phyloP scores from a whole-genome alignment of 2,888 invertebrate genomes.

The Lucinisca nassula region DNA sequence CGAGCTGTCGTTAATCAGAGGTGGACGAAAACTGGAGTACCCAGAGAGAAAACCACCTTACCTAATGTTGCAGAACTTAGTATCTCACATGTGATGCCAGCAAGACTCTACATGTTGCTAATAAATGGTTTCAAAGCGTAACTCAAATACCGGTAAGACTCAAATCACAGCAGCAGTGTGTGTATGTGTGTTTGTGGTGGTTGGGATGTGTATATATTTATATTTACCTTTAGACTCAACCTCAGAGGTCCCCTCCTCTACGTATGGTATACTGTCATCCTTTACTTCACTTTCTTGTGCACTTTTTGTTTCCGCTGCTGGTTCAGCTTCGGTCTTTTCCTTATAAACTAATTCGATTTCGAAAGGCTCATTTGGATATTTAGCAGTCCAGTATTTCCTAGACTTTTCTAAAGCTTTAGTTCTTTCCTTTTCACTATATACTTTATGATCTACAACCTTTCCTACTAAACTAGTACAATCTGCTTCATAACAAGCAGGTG shows the following conservation, averaged over 20 bases:
- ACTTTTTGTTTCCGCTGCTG: background rate
- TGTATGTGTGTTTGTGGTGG: no score
- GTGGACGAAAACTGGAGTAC: no score
- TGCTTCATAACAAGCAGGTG: slow-evolving; percentile 84
- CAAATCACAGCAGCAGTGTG: no score
- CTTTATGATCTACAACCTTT: slow-evolving; percentile 87
- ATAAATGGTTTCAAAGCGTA: no score
- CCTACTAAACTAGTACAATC: slow-evolving; percentile 83
- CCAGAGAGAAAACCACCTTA: no score
- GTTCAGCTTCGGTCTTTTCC: slow-evolving; percentile 31
- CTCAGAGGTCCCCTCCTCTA: background rate
- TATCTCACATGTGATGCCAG: no score
- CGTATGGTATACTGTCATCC: slow-evolving; percentile 3
- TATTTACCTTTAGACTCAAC: background rate
- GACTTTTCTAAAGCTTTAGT: slow-evolving; percentile 81
- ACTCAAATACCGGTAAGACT: no score
- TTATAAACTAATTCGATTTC: slow-evolving; percentile 75
- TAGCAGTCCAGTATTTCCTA: slow-evolving; percentile 80
- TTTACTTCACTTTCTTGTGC: slow-evolving; percentile 11
- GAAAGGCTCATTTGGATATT: slow-evolving; percentile 84
- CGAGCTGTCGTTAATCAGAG: no score
- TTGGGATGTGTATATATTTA: no score
- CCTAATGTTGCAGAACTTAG: no score
- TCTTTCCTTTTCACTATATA: slow-evolving; percentile 83
- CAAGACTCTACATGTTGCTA: no score